Conservation (phyloP, 2,113 vertebrate species). For the cat (Felis catus) region DNA sequence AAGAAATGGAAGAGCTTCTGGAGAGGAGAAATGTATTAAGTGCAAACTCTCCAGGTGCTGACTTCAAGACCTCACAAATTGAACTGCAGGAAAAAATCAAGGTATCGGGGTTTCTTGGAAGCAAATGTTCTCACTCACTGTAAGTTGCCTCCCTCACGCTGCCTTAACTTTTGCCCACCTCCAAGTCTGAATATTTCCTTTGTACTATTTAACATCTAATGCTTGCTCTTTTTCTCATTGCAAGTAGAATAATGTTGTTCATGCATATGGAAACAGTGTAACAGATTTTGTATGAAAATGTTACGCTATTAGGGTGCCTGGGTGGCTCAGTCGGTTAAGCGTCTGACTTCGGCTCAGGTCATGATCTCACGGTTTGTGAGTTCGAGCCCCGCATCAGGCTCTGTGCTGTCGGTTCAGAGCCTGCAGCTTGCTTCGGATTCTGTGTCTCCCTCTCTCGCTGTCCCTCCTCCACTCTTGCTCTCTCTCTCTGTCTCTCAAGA, state of each 20-base stretch:
- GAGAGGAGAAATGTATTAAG: background rate
- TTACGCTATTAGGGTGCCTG: background rate
- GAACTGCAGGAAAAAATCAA: conserved; percentile 34
- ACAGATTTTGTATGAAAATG: background rate
- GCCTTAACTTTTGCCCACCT: background rate
- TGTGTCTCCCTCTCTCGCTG: no score
- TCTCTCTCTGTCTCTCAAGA: no score
- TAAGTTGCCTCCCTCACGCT: fast-evolving
- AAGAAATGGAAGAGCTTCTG: conserved; percentile 64
- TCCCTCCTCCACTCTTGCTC: no score
- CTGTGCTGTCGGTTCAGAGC: no score
- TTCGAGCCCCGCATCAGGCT: no score
- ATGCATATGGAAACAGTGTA: background rate
- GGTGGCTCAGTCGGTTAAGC: no score
- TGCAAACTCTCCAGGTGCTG: background rate
- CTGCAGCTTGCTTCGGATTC: no score
- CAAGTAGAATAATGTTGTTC: background rate
- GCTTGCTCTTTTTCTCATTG: background rate
- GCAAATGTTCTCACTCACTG: background rate
- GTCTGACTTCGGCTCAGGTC: no score
- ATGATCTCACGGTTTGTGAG: no score
- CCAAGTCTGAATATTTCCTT: background rate
- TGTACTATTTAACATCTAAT: background rate
- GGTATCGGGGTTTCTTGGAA: background rate
- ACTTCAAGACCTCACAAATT: background rate